phyloP scores from a whole-genome alignment of 2,888 invertebrate genomes.

The Pogonocherus hispidulus region DNA sequence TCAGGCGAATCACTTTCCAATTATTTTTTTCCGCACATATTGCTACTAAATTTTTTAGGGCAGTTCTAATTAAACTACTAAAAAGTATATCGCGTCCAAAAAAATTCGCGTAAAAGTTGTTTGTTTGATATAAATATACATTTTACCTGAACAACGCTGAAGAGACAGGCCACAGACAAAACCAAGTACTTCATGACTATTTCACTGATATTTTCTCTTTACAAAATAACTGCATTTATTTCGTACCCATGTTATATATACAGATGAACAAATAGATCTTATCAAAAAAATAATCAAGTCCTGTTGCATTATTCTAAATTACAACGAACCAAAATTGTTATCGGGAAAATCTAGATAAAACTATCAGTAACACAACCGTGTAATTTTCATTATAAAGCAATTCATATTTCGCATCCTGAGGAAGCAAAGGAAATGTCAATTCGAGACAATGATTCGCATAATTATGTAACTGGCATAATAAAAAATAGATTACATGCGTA shows the following conservation, averaged over 20 bases:
- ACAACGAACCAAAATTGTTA: background rate
- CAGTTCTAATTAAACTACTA: too few relatives aligned
- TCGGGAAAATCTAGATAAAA: constrained; percentile 10
- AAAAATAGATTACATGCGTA: constrained; percentile 7
- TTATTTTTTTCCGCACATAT: too few relatives aligned
- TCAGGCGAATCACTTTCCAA: too few relatives aligned
- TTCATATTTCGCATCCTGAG: background rate
- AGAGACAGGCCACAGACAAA: constrained; percentile 11
- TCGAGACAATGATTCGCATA: background rate
- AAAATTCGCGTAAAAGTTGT: background rate
- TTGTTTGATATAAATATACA: background rate
- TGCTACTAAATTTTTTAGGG: too few relatives aligned
- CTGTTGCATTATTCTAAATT: background rate
- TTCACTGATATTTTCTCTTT: background rate
- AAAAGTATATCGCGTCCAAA: too few relatives aligned
- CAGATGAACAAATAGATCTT: background rate
- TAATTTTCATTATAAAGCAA: constrained; percentile 5
- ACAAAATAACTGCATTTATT: background rate
- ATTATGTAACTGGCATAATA: background rate
- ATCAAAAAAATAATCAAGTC: background rate
- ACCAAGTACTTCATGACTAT: constrained; percentile 1
- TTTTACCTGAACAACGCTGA: constrained; percentile 39
- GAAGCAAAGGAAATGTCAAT: background rate
- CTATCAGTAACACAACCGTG: background rate
- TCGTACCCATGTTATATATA: background rate